Evolutionary conservation across 2,797 vertebrate species (phyloP).

Genomic region (Galago senegalensis): DNA sequence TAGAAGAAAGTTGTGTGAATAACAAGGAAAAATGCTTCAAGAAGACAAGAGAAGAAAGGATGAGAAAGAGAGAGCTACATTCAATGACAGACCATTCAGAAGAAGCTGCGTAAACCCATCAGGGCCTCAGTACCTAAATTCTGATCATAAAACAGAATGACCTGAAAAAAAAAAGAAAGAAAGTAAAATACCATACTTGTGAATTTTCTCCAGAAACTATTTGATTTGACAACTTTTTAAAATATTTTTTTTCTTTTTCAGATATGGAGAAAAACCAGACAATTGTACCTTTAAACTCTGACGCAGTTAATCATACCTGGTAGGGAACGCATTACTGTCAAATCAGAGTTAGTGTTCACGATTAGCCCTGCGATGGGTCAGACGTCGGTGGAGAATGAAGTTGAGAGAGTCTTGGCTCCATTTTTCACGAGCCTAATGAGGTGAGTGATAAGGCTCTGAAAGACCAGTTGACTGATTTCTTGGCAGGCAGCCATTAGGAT

Average conservation of each 20-base stretch:
- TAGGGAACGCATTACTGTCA: neutral
- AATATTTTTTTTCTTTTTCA: neutral
- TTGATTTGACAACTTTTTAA: neutral
- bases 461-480: slow-evolving; percentile 80
- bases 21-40: neutral
- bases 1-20: neutral
- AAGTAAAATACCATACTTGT: neutral
- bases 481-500: slow-evolving; percentile 74
- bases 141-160: neutral
- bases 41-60: neutral
- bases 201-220: neutral
- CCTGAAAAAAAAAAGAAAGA: neutral
- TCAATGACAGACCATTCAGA: neutral
- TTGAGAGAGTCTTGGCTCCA: slow-evolving; percentile 72
- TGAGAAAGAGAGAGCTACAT: neutral
- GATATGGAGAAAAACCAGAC: neutral
- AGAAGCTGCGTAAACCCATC: neutral
- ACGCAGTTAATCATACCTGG: neutral
- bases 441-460: slow-evolving; percentile 74
- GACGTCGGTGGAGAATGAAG: slow-evolving; percentile 68
- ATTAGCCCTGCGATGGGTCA: slow-evolving; percentile 41
- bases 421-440: slow-evolving; percentile 82
- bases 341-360: slow-evolving; percentile 29
- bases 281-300: neutral
- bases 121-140: neutral